A percentile compares a stretch with the other conserved stretches of the same genome.
Evolutionary conservation across 2,888 invertebrate genomes (phyloP).

Genomic region (Pachymerium ferrugineum): DNA sequence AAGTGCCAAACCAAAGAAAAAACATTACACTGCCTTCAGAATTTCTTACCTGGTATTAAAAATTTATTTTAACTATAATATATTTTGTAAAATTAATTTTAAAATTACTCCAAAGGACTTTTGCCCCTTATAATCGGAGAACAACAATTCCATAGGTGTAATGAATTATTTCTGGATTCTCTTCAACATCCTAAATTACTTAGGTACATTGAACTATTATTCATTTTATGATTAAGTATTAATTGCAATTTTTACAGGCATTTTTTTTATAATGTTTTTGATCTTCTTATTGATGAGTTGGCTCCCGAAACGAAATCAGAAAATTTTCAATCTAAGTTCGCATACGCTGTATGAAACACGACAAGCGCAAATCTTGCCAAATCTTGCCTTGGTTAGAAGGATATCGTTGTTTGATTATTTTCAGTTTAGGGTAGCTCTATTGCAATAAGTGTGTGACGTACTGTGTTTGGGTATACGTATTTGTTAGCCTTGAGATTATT

Average conservation of each 20-base stretch:
- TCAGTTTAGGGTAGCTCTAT: background rate
- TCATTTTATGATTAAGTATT: background rate
- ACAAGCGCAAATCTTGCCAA: too few relatives aligned
- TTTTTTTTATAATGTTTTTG: constrained; percentile 35
- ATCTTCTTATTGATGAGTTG: constrained; percentile 34
- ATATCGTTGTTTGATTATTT: background rate
- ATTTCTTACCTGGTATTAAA: constrained; percentile 21
- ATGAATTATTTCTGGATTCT: constrained; percentile 11
- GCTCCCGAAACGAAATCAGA: constrained; percentile 26
- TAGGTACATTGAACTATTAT: background rate
- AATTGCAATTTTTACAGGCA: constrained; percentile 28
- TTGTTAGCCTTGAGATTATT: background rate
- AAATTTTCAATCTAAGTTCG: background rate
- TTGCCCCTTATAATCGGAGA: background rate
- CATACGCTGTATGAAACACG: too few relatives aligned
- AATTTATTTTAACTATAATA: background rate
- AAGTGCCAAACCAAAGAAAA: constrained; percentile 8
- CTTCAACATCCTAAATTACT: constrained; percentile 17
- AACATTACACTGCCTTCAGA: background rate
- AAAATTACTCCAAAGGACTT: background rate
- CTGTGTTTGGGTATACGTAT: background rate
- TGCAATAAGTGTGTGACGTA: background rate
- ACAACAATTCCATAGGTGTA: background rate
- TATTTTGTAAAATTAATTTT: background rate
- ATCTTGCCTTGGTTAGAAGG: background rate